A percentile compares a stretch with the other conserved stretches of the same genome.
phyloP scores from a whole-genome alignment of 2,888 invertebrate genomes.

The Xiphydria camelus region DNA sequence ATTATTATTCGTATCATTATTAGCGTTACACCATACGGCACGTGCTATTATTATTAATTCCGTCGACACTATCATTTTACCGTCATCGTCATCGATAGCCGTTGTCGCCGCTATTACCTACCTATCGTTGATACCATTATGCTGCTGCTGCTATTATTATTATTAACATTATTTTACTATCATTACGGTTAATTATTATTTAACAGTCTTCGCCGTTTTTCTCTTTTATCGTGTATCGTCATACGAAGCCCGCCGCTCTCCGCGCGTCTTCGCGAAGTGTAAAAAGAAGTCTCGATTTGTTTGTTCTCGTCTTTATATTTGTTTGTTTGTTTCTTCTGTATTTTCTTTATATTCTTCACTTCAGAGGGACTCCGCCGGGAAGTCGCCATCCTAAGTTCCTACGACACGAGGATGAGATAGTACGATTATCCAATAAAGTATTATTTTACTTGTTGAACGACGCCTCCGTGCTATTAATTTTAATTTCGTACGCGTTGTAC shows the following conservation, averaged over 20 bases:
- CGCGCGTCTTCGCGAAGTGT: not conserved
- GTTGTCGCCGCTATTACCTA: no score
- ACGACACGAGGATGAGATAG: constrained; percentile 44
- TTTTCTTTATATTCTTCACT: constrained; percentile 24
- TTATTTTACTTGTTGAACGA: constrained; percentile 14
- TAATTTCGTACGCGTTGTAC: constrained; percentile 43
- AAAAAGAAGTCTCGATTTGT: constrained; percentile 1
- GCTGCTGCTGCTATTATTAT: no score
- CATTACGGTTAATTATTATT: no score
- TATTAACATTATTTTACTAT: no score
- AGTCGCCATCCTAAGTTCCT: constrained; percentile 52
- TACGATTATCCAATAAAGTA: constrained; percentile 32
- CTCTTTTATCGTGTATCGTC: constrained; percentile 11
- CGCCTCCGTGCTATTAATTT: constrained; percentile 41
- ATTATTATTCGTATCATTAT: no score
- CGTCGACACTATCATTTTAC: no score
- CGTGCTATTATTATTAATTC: no score
- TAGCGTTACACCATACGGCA: no score
- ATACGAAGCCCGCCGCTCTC: not conserved
- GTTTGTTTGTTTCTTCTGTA: constrained; percentile 10
- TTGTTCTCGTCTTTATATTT: constrained; percentile 8
- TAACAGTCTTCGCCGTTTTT: no score
- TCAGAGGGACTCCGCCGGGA: not conserved
- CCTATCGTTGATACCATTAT: no score
- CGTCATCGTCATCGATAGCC: no score